Percentiles rank a stretch among this genome's conserved stretches.
Conservation (phyloP, 2,113 vertebrate genomes). For the Paramormyrops kingsleyae region DNA sequence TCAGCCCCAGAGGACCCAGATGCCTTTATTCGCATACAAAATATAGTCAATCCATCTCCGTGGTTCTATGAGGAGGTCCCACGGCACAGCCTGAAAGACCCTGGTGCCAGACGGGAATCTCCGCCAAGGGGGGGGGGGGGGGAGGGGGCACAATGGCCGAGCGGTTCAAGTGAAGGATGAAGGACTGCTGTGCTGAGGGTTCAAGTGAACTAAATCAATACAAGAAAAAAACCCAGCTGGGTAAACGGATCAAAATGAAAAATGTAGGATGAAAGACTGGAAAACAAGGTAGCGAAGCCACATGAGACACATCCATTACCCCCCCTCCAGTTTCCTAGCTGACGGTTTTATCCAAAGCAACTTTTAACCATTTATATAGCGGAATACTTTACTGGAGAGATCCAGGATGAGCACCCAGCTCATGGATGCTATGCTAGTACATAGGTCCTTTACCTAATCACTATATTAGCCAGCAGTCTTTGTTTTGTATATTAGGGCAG, state of each 20-base stretch:
- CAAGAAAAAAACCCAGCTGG: background rate
- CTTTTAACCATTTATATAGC: background rate
- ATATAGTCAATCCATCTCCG: background rate
- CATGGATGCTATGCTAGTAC: background rate
- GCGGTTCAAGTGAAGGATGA: background rate
- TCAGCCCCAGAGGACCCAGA: slow-evolving; percentile 35
- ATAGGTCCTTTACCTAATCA: background rate
- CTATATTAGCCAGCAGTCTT: background rate
- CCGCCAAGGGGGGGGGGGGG: background rate
- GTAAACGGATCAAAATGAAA: background rate
- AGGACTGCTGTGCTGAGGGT: background rate
- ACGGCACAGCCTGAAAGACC: background rate
- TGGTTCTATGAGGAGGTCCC: background rate
- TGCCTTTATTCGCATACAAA: slow-evolving; percentile 10
- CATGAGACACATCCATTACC: background rate
- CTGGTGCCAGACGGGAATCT: background rate
- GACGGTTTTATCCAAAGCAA: background rate
- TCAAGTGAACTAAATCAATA: background rate
- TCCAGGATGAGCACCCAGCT: background rate
- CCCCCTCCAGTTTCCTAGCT: background rate
- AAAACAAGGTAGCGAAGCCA: background rate
- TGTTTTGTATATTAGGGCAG: background rate
- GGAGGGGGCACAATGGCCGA: background rate
- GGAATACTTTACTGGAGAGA: background rate
- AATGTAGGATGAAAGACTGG: background rate